These are phyloP conservation scores for Chromobotia macracanthus DNA, from an alignment of 2,797 vertebrate species.

Conservation along the genomic window DNA sequence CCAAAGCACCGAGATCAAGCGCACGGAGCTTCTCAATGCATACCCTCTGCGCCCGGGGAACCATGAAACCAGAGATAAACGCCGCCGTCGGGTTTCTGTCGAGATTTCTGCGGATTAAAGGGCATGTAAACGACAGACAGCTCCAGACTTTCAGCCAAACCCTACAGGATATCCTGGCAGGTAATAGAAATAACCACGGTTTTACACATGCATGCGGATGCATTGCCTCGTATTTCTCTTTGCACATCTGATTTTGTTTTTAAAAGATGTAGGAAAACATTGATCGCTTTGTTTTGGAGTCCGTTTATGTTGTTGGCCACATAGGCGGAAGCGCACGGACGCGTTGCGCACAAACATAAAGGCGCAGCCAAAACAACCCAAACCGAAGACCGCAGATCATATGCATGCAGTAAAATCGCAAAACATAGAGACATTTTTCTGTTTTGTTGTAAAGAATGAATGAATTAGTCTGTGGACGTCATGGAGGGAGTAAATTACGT, in stretches of 20 bases:
- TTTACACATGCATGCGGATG: not conserved
- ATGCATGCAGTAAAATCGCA: not conserved
- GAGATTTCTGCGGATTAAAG: conserved; percentile 95
- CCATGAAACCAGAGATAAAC: conserved; percentile 95
- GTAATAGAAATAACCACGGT: conserved; percentile 69
- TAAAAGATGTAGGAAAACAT: conserved; percentile 11
- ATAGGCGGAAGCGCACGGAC: conserved; percentile 51
- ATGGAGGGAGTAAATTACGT: conserved; percentile 71
- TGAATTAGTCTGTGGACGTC: not conserved
- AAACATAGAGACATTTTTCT: not conserved
- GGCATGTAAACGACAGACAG: conserved; percentile 95
- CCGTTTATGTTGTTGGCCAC: conserved; percentile 34
- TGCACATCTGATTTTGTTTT: not conserved
- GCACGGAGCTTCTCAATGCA: conserved; percentile 78
- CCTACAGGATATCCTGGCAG: conserved; percentile 93
- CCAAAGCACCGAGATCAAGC: conserved; percentile 60
- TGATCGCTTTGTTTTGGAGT: conserved; percentile 39
- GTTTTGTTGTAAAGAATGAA: not conserved
- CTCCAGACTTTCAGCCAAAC: conserved; percentile 96
- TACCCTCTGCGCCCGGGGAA: conserved; percentile 84
- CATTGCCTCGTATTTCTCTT: not conserved
- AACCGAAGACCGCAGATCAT: not conserved
- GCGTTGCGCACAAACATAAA: conserved; percentile 34
- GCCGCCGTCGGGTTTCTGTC: conserved; percentile 95
- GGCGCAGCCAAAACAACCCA: conserved; percentile 1